Base-by-base conservation (phyloP, 2,113 vertebrate genomes). In the Crocuta crocuta region DNA sequence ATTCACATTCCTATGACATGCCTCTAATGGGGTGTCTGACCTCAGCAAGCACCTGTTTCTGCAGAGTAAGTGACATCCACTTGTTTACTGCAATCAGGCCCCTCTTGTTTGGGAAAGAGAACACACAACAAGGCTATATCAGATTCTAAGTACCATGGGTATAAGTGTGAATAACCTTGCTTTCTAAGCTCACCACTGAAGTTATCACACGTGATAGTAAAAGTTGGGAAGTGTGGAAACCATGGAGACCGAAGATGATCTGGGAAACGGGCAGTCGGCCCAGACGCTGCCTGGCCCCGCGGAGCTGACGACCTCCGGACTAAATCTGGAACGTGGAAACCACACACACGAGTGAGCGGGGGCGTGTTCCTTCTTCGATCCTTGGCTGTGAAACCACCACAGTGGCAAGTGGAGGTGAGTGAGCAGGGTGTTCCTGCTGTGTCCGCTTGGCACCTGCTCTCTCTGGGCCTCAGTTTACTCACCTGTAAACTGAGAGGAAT, bases 301-400 rank as follows among this genome's bases (percentile, higher is more conserved):
- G 33, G 24, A 21, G 50, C 19, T 48, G 61, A 63, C 80, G 53
- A 35, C 35, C 23, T 39, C n/a, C 45, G 19, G 73, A 53, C 58
- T 91, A 76, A 94, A 78, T 92, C 88, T 86, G 83, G 94, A 92
- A 53, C 2, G 10, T 3, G 35, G 65, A 23, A 63, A 31, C 61
- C n/a, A 58, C 92, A 39, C 39, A 15, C 11, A 39, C 16, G 5
- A 5, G 24, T 21, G n/a, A 16, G 26, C 33, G 31, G 63, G 63
- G 45, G 78, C 43, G 16, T 50, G 26, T 23, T 82, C 83, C 48
- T 50, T 50, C 83, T 87, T 55, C 81, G 39, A 58, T 89, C 35
- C 4, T 0, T 33, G 24, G 74, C 6, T 1, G 0, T 48, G 63
- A 66, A 73, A 23, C 26, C 3, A 50, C 17, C 16, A 28, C 35